Percentiles rank a stretch among this genome's conserved stretches.
These are phyloP conservation scores for Phrynocephalus vlangalii DNA, from an alignment of 2,797 vertebrate genomes.

Conservation along the genomic window DNA sequence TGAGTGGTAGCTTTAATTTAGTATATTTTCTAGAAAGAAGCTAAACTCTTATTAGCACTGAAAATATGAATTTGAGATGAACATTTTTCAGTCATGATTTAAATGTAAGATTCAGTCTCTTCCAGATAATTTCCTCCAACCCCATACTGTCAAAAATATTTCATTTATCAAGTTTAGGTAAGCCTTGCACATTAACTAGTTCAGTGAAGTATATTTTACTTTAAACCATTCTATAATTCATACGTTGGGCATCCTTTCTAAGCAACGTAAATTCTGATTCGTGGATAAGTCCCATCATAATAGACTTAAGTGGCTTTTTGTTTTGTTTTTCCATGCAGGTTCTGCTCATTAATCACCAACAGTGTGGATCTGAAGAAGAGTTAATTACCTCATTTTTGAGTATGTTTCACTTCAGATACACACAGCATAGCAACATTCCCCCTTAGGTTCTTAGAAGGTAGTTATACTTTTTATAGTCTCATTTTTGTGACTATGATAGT, in stretches of 20 bases:
- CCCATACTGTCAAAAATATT: constrained; percentile 69
- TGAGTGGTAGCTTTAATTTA: background rate
- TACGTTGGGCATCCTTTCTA: constrained; percentile 75
- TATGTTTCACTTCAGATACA: constrained; percentile 87
- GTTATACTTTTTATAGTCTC: constrained; percentile 82
- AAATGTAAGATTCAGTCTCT: constrained; percentile 58
- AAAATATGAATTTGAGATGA: background rate
- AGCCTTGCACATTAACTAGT: constrained; percentile 65
- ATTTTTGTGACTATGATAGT: constrained; percentile 82
- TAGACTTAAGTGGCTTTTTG: constrained; percentile 87
- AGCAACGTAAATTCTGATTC: constrained; percentile 79
- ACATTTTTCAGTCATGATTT: constrained; percentile 51
- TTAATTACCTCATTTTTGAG: constrained; percentile 87
- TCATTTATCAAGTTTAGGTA: constrained; percentile 72
- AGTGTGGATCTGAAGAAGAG: constrained; percentile 87
- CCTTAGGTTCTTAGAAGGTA: constrained; percentile 86
- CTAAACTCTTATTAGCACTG: background rate
- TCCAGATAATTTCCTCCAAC: constrained; percentile 59
- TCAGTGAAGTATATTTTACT: constrained; percentile 69
- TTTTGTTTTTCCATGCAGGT: constrained; percentile 85
- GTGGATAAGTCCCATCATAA: constrained; percentile 81
- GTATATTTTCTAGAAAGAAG: background rate
- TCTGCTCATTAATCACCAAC: constrained; percentile 86
- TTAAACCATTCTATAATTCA: constrained; percentile 66
- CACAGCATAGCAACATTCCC: constrained; percentile 85